Conservation (phyloP, 2,113 vertebrate genomes). For the Protobothrops mucrosquamatus region DNA sequence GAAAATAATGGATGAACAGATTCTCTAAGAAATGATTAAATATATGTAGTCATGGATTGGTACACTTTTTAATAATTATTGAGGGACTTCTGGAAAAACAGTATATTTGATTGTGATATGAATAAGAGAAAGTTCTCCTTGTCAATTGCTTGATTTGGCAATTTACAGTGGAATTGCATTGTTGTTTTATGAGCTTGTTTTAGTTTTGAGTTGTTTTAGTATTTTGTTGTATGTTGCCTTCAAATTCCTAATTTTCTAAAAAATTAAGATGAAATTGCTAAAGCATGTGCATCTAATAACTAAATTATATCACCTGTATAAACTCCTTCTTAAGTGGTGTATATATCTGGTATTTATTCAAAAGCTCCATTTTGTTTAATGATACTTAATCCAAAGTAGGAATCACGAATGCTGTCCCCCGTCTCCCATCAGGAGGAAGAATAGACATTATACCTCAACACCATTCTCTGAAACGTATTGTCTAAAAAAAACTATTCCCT, state of each 20-base stretch:
- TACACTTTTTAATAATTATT: not conserved
- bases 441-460: not conserved
- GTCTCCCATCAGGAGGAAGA: not conserved
- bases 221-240: not conserved
- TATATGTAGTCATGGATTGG: conserved; percentile 19
- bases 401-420: not conserved
- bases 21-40: not conserved
- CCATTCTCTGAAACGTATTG: not conserved
- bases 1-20: not conserved
- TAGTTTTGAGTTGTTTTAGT: not conserved
- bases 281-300: not conserved
- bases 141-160: not conserved
- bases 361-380: not conserved
- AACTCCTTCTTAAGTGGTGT: not conserved
- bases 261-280: not conserved
- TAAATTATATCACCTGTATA: not conserved
- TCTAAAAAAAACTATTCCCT: not conserved
- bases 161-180: not conserved
- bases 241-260: not conserved
- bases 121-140: not conserved
- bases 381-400: not conserved
- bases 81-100: not conserved
- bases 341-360: not conserved
- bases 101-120: not conserved
- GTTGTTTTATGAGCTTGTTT: not conserved